These are phyloP conservation scores for Eublepharis macularius DNA, from an alignment of 2,113 vertebrate genomes.

Conservation along the genomic window DNA sequence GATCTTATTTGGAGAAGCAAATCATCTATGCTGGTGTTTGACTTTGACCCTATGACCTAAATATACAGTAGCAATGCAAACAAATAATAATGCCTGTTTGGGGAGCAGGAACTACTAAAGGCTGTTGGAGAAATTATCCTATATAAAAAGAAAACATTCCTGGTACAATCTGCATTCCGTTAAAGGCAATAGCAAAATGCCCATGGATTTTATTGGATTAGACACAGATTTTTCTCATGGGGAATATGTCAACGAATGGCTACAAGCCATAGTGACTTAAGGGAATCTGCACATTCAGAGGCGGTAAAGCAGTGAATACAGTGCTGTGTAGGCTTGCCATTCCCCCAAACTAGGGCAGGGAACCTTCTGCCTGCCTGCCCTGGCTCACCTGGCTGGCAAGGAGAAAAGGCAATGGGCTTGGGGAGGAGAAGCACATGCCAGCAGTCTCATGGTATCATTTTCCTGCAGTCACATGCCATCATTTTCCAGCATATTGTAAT, in stretches of 20 bases:
- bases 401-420: too few relatives aligned
- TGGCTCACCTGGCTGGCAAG: too few relatives aligned
- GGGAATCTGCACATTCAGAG: too few relatives aligned
- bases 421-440: background rate
- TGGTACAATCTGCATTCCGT: background rate
- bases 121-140: background rate
- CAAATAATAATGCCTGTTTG: background rate
- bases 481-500: background rate
- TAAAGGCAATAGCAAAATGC: background rate
- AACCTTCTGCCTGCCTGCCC: too few relatives aligned
- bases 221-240: too few relatives aligned
- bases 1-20: background rate
- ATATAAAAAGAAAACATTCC: background rate
- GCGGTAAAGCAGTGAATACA: too few relatives aligned
- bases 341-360: too few relatives aligned
- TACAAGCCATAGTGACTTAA: too few relatives aligned
- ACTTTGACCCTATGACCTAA: background rate
- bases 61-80: background rate
- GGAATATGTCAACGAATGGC: too few relatives aligned
- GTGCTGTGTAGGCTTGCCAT: too few relatives aligned
- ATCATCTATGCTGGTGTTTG: background rate
- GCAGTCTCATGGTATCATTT: background rate
- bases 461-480: too few relatives aligned
- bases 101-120: background rate
- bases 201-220: background rate